Evolutionary conservation across 2,888 invertebrate genomes (phyloP), one percentile per base, ranked within the genome.

Genomic region (Sphaeridia pumilis): DNA sequence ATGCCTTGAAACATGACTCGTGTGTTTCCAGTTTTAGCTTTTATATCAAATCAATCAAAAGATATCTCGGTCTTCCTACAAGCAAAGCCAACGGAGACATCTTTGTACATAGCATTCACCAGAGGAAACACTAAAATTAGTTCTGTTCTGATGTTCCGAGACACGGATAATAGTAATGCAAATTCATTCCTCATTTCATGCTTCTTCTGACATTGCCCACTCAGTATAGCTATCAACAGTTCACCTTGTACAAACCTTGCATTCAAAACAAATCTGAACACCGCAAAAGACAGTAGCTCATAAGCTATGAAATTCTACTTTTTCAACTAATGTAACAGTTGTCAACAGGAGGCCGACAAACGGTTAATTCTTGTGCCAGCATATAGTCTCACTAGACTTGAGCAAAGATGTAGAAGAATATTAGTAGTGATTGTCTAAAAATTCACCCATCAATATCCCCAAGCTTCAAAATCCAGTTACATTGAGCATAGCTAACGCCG

Each of bases 1-100:
- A 94, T 93, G 85, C 95, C 95, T 86, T 98, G 95, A 82, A 98
- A 89, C 84, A 94, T 92, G 84, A 94, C 94, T 83, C 97, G 92
- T 87, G 98, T 97, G 84, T 90, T 87, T 84, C 97, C 97, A 80
- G 97, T 97, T 83, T 98, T 97, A 82, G 87, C 87, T 38, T 20
- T 38, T 17, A 38, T 38, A 17, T 38, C 12, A 38, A 38, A 38
- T 38, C 38, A 14, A 17, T 17, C 38, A 17, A 38, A 38, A 17
- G 17, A 12, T 38, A 17, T 20, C 38, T 17, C 14, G 31, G 17
- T 17, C 38, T 38, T 38, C 38, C 38, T 38, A 38, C 38, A 38
- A 38, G 38, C 38, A 38, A 38, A 38, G 38, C 38, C 38, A 38
- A 38, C 20, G 17, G 20, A 38, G 38, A 38, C 38, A 38, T 14